Conservation (phyloP, 1,140 invertebrate species). For the Eurosta solidaginis region DNA sequence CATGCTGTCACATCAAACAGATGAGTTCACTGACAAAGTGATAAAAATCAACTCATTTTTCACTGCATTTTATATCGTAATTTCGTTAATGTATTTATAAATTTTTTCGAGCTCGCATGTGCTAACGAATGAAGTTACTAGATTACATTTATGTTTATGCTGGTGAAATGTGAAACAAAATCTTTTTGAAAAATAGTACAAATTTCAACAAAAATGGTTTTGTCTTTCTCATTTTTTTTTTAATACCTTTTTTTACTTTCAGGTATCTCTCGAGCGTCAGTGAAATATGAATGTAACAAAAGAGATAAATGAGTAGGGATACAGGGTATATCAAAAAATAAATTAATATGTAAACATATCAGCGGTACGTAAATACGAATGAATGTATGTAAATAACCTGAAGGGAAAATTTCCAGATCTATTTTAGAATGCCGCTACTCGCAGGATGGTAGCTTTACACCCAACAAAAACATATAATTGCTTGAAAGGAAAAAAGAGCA, state of each 20-base stretch:
- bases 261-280: not conserved
- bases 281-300: slow-evolving; percentile 9
- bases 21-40: slow-evolving; percentile 17
- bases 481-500: no score
- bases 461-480: no score
- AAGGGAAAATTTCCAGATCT: no score
- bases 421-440: no score
- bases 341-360: not conserved
- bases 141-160: no score
- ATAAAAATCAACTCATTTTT: slow-evolving; percentile 18
- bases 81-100: not conserved
- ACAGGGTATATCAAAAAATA: slow-evolving; percentile 17
- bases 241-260: not conserved
- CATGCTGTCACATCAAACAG: not conserved
- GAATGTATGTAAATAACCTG: not conserved
- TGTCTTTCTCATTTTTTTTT: not conserved
- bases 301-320: slow-evolving; percentile 6
- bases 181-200: not conserved
- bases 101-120: no score
- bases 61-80: not conserved
- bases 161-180: not conserved
- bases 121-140: no score
- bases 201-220: not conserved
- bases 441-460: no score
- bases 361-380: not conserved